Evolutionary conservation across 2,797 vertebrate genomes (phyloP).

Genomic region (Eurystomus glaucurus): DNA sequence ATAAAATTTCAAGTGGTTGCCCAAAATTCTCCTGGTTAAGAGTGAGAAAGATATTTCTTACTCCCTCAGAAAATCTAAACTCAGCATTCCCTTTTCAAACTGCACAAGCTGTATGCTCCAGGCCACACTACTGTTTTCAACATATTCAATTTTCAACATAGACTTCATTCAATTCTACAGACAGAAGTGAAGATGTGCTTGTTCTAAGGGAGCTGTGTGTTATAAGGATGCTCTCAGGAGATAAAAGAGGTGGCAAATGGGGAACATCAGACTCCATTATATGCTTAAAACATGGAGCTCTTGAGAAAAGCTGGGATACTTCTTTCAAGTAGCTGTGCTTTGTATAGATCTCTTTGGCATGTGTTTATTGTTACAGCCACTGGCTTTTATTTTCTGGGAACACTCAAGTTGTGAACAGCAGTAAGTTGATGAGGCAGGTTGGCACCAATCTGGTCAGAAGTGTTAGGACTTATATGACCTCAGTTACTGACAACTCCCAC

Average conservation of each 20-base stretch:
- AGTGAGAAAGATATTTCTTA: not conserved
- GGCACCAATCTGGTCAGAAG: not conserved
- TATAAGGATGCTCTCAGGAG: not conserved
- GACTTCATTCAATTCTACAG: not conserved
- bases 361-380: not conserved
- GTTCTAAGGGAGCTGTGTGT: not conserved
- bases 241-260: not conserved
- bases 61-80: not conserved
- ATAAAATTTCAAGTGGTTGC: not conserved
- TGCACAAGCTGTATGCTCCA: not conserved
- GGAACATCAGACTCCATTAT: not conserved
- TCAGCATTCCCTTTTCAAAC: not conserved
- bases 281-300: not conserved
- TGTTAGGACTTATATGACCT: not conserved
- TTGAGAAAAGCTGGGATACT: not conserved
- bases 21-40: not conserved
- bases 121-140: not conserved
- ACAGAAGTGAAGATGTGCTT: not conserved
- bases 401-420: not conserved
- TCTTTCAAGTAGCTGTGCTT: not conserved
- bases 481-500: not conserved
- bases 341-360: not conserved
- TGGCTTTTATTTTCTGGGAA: not conserved
- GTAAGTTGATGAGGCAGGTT: fast-evolving
- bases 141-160: not conserved